A percentile compares a stretch with the other conserved stretches of the same genome.
Conservation (phyloP, 2,888 invertebrate species). For the Holacanthella duospinosa region DNA sequence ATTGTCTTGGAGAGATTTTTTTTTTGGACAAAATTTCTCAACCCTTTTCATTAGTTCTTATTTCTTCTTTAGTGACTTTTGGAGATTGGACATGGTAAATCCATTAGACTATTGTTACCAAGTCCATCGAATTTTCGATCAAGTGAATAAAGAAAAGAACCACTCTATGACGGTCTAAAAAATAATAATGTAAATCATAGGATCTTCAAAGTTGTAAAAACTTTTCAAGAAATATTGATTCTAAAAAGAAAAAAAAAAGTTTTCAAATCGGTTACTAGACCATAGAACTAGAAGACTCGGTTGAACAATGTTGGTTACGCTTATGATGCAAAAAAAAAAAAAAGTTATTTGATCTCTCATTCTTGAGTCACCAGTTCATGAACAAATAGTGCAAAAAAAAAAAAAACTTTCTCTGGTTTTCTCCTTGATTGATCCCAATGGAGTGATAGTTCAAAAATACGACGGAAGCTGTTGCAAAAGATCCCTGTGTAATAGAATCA, state of each 20-base stretch:
- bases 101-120: neutral
- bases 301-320: too few relatives aligned
- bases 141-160: too few relatives aligned
- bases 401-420: neutral
- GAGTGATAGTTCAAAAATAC: neutral
- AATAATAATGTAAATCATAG: too few relatives aligned
- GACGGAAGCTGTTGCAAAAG: neutral
- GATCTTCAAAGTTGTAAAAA: too few relatives aligned
- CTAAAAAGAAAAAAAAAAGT: neutral
- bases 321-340: too few relatives aligned
- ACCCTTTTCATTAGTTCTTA: neutral
- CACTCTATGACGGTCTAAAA: too few relatives aligned
- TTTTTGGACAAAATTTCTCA: neutral
- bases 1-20: neutral
- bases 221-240: neutral
- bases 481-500: neutral
- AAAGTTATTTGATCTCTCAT: too few relatives aligned
- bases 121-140: too few relatives aligned
- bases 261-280: neutral
- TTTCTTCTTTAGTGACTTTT: neutral
- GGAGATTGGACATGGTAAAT: neutral
- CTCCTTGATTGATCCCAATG: neutral
- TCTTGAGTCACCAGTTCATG: too few relatives aligned
- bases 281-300: too few relatives aligned
- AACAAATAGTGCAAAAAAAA: neutral